These are phyloP conservation scores for Microtus montanus DNA, from an alignment of 2,113 vertebrate genomes.

Conservation along the genomic window DNA sequence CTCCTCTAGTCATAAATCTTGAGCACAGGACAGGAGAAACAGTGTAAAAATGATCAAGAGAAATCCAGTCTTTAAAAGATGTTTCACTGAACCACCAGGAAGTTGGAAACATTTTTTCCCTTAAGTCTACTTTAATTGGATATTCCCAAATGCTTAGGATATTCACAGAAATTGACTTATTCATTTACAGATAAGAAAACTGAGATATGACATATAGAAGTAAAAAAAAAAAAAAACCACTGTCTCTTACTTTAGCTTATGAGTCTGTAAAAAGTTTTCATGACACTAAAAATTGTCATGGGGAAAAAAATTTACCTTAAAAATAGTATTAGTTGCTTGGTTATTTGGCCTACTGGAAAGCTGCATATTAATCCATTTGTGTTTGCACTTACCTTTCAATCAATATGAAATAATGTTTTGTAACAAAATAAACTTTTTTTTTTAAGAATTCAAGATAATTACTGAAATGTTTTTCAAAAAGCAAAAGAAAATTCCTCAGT, in stretches of 20 bases:
- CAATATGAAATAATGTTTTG: background rate
- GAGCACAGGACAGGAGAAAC: background rate
- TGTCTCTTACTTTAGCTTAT: conserved; percentile 28
- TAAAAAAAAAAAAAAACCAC: background rate
- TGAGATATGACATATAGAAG: conserved; percentile 42
- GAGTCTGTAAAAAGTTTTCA: conserved; percentile 28
- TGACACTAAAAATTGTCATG: conserved; percentile 17
- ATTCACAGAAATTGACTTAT: background rate
- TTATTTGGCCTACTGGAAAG: background rate
- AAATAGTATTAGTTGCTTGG: conserved; percentile 10
- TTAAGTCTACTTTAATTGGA: background rate
- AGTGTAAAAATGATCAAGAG: conserved; percentile 39
- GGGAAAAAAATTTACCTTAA: background rate
- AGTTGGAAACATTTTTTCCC: conserved; percentile 5
- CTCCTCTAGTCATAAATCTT: conserved; percentile 42
- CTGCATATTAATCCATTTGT: background rate
- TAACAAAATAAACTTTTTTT: conserved; percentile 42
- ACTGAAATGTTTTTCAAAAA: conserved; percentile 19
- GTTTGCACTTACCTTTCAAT: conserved; percentile 71
- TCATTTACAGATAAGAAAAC: conserved; percentile 51
- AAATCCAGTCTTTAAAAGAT: conserved; percentile 12
- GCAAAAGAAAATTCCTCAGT: conserved; percentile 15
- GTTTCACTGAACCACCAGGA: conserved; percentile 15
- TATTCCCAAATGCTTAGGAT: conserved; percentile 21
- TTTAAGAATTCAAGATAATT: conserved; percentile 6